Percentiles rank a stretch among this genome's conserved stretches.
phyloP scores from a whole-genome alignment of 2,797 vertebrate genomes.

The Molossus alvarezi region DNA sequence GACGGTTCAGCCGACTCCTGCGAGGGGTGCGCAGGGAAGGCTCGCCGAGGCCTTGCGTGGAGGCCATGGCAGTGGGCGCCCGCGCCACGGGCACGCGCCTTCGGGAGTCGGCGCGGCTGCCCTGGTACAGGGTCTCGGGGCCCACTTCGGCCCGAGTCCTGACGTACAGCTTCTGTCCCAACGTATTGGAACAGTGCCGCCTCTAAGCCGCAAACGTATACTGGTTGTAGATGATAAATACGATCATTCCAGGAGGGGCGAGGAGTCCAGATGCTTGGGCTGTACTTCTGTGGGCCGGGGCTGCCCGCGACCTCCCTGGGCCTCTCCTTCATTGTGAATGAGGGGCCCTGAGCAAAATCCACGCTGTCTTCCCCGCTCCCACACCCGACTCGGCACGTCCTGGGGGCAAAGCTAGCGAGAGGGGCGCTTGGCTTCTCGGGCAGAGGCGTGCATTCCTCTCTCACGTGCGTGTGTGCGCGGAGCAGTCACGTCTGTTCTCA shows the following conservation, averaged over 20 bases:
- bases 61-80: rapidly evolving
- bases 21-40: background rate
- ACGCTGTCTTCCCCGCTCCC: background rate
- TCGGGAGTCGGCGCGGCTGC: background rate
- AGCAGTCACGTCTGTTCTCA: background rate
- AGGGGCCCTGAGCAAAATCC: background rate
- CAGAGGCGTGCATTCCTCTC: too few relatives aligned
- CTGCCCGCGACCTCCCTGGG: background rate
- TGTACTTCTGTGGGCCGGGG: background rate
- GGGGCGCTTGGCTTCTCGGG: too few relatives aligned
- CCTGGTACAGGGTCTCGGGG: too few relatives aligned
- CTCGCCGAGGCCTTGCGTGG: rapidly evolving
- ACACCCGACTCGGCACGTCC: background rate
- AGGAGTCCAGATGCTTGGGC: background rate
- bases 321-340: background rate
- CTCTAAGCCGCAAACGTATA: background rate
- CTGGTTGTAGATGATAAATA: background rate
- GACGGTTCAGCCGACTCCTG: background rate
- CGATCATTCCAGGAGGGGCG: background rate
- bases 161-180: background rate
- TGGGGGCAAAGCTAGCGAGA: background rate
- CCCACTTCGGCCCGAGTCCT: background rate
- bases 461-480: background rate
- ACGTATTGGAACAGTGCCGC: background rate
- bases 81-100: rapidly evolving